Evolutionary conservation across 2,888 invertebrate species (phyloP).

Genomic region (Limnephilus auricula): DNA sequence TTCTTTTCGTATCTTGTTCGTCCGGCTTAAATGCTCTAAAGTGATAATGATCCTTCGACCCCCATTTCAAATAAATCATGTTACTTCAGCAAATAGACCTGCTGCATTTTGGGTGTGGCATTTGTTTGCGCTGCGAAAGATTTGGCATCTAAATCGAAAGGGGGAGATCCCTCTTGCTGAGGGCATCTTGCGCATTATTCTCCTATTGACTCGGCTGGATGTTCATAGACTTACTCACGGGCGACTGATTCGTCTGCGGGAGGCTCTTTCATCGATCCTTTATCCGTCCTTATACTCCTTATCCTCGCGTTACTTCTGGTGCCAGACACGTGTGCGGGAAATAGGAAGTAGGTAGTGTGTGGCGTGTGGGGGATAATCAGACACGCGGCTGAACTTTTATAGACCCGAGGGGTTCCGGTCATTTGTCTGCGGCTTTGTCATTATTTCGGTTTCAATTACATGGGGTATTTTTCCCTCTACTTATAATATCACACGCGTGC

Average conservation of each 20-base stretch:
- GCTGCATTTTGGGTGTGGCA: not conserved
- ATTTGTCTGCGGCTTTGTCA: conserved; percentile 51
- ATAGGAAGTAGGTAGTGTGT: not conserved
- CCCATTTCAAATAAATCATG: conserved; percentile 43
- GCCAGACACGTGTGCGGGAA: conserved; percentile 37
- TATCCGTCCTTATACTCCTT: conserved; percentile 24
- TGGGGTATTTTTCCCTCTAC: conserved; percentile 37
- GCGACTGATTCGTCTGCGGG: conserved; percentile 40
- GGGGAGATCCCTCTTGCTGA: conserved; percentile 11
- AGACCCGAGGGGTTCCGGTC: conserved; percentile 39
- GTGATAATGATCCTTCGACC: conserved; percentile 35
- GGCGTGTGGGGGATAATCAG: conserved; percentile 48
- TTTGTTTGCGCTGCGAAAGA: conserved; percentile 34
- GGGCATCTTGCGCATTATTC: conserved; percentile 26
- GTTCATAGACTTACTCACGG: conserved; percentile 24
- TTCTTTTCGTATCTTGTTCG: not conserved
- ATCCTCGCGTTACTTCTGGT: conserved; percentile 21
- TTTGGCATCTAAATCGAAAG: conserved; percentile 25
- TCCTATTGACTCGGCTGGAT: conserved; percentile 12
- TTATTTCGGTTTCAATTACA: conserved; percentile 48
- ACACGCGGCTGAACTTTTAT: conserved; percentile 48
- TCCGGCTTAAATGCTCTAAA: not conserved
- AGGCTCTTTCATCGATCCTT: conserved; percentile 13
- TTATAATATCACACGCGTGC: conserved; percentile 17
- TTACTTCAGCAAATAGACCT: conserved; percentile 25